Evolutionary conservation across 2,888 invertebrate species (phyloP).

Genomic region (Chaetoderma sp.): DNA sequence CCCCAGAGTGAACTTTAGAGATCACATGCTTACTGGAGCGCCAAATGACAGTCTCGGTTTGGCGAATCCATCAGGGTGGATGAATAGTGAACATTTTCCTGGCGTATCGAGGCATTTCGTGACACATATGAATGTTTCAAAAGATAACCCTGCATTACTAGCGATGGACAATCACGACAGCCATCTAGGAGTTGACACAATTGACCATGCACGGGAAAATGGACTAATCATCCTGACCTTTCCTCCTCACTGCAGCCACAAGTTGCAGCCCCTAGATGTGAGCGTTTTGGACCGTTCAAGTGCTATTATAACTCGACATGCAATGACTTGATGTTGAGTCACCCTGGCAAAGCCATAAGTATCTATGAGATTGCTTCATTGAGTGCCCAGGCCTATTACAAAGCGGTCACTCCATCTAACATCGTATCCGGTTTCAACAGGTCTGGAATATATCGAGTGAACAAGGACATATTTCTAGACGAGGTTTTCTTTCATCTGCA

Average conservation of each 20-base stretch:
- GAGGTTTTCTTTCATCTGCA: background rate
- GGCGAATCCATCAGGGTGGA: slow-evolving; percentile 14
- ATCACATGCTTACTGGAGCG: slow-evolving; percentile 10
- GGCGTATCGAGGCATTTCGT: slow-evolving; percentile 2
- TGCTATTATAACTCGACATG: background rate
- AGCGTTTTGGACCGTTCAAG: background rate
- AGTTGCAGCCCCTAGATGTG: slow-evolving; percentile 4
- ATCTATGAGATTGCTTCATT: background rate
- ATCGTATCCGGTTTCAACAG: background rate
- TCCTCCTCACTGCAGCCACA: slow-evolving; percentile 9
- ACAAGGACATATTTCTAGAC: background rate
- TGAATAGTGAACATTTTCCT: slow-evolving; percentile 11
- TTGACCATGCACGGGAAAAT: slow-evolving; percentile 9
- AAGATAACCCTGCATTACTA: slow-evolving; percentile 18
- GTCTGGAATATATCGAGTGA: slow-evolving; percentile 1
- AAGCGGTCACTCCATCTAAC: slow-evolving; percentile 1
- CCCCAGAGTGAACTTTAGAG: slow-evolving; percentile 11
- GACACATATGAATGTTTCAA: slow-evolving; percentile 10
- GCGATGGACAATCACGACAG: slow-evolving; percentile 23
- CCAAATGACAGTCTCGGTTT: slow-evolving; percentile 10
- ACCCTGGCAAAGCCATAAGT: background rate
- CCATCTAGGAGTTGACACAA: slow-evolving; percentile 2
- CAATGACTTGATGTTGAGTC: background rate
- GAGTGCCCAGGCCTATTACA: slow-evolving; percentile 1
- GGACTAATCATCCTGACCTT: slow-evolving; percentile 14